phyloP scores from a whole-genome alignment of 64 coral and sea anemone genomes.

The Porites australiensis region DNA sequence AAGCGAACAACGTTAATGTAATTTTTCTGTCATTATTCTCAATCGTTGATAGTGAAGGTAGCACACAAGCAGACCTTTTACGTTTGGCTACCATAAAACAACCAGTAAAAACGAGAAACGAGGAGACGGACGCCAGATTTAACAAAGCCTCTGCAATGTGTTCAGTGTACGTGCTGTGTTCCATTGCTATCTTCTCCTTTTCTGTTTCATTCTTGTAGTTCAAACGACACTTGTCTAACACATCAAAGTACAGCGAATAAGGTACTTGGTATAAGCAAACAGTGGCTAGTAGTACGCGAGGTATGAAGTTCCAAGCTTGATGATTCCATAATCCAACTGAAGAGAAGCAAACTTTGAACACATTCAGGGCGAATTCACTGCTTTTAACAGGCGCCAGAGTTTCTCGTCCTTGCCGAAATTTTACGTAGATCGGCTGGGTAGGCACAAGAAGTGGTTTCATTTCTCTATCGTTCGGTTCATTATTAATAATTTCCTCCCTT shows the following conservation, averaged over 20 bases:
- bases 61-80: conserved; percentile 13
- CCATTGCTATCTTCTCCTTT: background rate
- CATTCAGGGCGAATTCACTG: background rate
- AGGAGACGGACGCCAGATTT: conserved; percentile 35
- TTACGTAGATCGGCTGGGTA: background rate
- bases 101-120: conserved; percentile 24
- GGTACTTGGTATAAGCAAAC: conserved; percentile 46
- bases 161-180: conserved; percentile 27
- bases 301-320: conserved; percentile 20
- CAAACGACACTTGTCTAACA: conserved; percentile 22
- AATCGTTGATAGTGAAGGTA: conserved; percentile 12
- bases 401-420: background rate
- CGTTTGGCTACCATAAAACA: conserved; percentile 37
- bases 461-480: background rate
- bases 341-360: conserved; percentile 23
- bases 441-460: background rate
- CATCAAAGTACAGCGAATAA: conserved; percentile 43
- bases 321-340: conserved; percentile 59
- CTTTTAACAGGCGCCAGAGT: background rate
- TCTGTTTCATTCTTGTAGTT: conserved; percentile 61
- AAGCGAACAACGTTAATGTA: too few species aligned
- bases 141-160: conserved; percentile 57
- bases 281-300: background rate
- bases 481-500: background rate
- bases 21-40: background rate